These are phyloP conservation scores for Lasioglossum villosulum DNA, from an alignment of 2,888 invertebrate species.

Conservation along the genomic window DNA sequence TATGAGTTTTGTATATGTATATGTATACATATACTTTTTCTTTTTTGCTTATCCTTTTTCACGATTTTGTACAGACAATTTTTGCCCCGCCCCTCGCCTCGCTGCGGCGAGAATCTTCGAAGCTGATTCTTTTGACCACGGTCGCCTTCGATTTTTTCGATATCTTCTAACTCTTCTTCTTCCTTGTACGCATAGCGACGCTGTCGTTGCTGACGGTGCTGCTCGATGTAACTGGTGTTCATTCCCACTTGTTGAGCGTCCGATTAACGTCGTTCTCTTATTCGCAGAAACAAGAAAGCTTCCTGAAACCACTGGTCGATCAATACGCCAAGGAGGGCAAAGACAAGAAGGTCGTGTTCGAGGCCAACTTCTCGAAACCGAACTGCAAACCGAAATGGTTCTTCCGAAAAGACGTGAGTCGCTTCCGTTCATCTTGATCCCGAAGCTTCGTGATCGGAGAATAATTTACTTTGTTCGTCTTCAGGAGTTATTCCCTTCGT, in stretches of 20 bases:
- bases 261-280: conserved; percentile 31
- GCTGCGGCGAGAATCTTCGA: conserved; percentile 25
- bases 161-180: conserved; percentile 53
- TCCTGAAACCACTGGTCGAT: conserved; percentile 97
- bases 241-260: not conserved
- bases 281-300: conserved; percentile 94
- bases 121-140: conserved; percentile 41
- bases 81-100: conserved; percentile 23
- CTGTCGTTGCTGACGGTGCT: conserved; percentile 61
- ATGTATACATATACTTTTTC: not conserved
- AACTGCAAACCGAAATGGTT: conserved; percentile 97
- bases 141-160: conserved; percentile 37
- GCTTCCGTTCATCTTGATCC: too few relatives aligned
- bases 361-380: conserved; percentile 98
- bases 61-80: conserved; percentile 24
- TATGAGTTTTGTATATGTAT: not conserved
- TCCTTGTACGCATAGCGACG: conserved; percentile 62
- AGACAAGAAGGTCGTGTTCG: conserved; percentile 97
- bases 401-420: conserved; percentile 96
- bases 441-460: not conserved
- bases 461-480: not conserved
- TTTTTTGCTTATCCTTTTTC: conserved; percentile 23
- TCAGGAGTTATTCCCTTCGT: conserved; percentile 97
- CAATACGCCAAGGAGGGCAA: conserved; percentile 97
- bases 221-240: conserved; percentile 35